Base-by-base conservation (phyloP, 2,113 vertebrate genomes). In the Eira barbara region DNA sequence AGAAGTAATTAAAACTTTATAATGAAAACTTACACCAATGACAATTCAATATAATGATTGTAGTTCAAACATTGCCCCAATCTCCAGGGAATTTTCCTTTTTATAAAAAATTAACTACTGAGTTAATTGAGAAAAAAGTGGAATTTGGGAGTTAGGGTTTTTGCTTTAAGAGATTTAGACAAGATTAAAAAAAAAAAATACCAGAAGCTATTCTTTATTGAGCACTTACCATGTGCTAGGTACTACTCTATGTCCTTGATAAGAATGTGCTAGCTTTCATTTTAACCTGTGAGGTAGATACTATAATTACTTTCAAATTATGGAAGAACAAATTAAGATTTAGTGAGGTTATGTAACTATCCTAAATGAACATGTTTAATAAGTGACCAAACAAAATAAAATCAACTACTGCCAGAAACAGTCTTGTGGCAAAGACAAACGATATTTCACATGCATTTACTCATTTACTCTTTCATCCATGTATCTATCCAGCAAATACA, bases 1-100 rank as follows among this genome's bases (percentile, higher is more conserved):
- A 76, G 52, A 94, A 95, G 36, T 95, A 95, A 93, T 97, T 97
- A 97, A 95, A 97, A 85, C 36, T 96, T 73, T 91, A 82, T 81
- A 96, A 71, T 95, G 78, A 97, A 96, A 95, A 89, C 49, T 85
- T 93, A 89, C 0, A 93, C 71, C 47, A 89, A 88, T 61, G 57
- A 18, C 27, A 89, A 42, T 79, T 97, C n/a, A 93, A 55, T 63
- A 63, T 71, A 55, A 63, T 92, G 59, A 65, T 21, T 94, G 2
- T 6, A 71, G n/a, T 93, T 85, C 65, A 95, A 95, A 89, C 78
- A 63, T n/a, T 80, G 85, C 52, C 49, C 21, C 45, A 61, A 36
- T 93, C 69, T 94, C 93, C 89, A 29, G n/a, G 21, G 63, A 87
- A 83, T 90, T 90, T 36, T 36, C 42, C 18, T 83, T 92, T 87